Evolutionary conservation across 1,140 invertebrate genomes (phyloP).

Genomic region (Dolichoris vasculosae): DNA sequence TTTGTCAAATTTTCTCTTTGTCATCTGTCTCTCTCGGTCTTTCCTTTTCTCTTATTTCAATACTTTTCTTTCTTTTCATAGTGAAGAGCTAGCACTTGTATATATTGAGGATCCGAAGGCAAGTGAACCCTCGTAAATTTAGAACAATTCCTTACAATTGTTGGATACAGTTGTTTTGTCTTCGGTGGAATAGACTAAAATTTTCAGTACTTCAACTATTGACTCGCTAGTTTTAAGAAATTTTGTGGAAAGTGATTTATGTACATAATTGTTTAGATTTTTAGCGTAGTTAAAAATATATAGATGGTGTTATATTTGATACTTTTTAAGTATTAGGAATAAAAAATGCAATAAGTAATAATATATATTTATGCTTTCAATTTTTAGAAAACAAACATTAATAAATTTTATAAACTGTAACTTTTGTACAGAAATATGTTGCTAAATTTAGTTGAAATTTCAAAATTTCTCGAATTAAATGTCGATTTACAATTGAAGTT

Average conservation of each 20-base stretch:
- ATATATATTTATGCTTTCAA: no score
- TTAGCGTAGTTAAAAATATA: neutral
- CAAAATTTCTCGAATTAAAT: no score
- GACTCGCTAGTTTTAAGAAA: neutral
- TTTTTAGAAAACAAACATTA: no score
- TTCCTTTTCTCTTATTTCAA: neutral
- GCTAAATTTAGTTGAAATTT: no score
- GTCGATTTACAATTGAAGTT: no score
- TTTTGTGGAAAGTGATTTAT: neutral
- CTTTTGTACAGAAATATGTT: no score
- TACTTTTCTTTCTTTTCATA: neutral
- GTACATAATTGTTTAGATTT: neutral
- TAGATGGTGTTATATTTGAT: neutral
- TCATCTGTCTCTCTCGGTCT: neutral
- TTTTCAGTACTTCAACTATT: neutral
- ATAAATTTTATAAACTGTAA: no score
- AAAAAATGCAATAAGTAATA: no score
- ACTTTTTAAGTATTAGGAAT: no score
- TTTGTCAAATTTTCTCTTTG: neutral
- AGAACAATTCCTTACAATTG: neutral
- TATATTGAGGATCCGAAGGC: neutral
- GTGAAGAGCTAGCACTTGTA: neutral
- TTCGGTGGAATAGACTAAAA: neutral
- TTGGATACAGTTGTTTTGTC: neutral
- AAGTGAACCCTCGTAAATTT: conserved; percentile 15